Conservation (phyloP, 1,140 invertebrate species). For the Dryas iulia region DNA sequence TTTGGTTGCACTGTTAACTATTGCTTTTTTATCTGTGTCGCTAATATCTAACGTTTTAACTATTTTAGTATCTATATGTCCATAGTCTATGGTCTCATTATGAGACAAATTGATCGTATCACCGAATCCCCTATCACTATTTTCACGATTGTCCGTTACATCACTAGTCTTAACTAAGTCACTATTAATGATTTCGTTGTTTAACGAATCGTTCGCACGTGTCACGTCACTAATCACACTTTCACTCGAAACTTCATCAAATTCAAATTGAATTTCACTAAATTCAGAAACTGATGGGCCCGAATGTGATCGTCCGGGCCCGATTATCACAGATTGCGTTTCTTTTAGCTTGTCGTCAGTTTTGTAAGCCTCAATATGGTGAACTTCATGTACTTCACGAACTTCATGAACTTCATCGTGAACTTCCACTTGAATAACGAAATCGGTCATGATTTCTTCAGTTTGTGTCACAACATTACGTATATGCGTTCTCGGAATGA, state of each 20-base stretch:
- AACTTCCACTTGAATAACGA: constrained; percentile 11
- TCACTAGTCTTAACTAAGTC: constrained; percentile 34
- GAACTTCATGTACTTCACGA: not conserved
- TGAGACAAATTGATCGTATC: constrained; percentile 46
- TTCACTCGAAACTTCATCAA: constrained; percentile 5
- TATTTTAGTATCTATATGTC: constrained; percentile 47
- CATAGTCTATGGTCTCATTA: constrained; percentile 40
- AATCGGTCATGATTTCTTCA: constrained; percentile 18
- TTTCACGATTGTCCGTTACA: constrained; percentile 33
- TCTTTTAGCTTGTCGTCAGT: constrained; percentile 1
- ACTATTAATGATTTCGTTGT: constrained; percentile 28
- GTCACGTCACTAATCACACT: constrained; percentile 27
- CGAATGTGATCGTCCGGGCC: constrained; percentile 9
- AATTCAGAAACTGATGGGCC: constrained; percentile 13
- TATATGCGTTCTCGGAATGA: constrained; percentile 17
- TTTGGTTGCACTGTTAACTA: constrained; percentile 53
- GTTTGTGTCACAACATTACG: constrained; percentile 21
- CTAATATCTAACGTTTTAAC: constrained; percentile 50
- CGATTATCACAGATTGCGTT: constrained; percentile 34
- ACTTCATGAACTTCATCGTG: constrained; percentile 7
- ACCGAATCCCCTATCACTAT: constrained; percentile 32
- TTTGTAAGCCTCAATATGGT: not conserved
- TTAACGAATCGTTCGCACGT: constrained; percentile 27
- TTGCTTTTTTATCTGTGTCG: constrained; percentile 44
- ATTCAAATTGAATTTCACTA: not conserved